Percentiles rank a stretch among this genome's conserved stretches.
Evolutionary conservation across 2,888 invertebrate genomes (phyloP).

Genomic region (Dolichopus griseipennis): DNA sequence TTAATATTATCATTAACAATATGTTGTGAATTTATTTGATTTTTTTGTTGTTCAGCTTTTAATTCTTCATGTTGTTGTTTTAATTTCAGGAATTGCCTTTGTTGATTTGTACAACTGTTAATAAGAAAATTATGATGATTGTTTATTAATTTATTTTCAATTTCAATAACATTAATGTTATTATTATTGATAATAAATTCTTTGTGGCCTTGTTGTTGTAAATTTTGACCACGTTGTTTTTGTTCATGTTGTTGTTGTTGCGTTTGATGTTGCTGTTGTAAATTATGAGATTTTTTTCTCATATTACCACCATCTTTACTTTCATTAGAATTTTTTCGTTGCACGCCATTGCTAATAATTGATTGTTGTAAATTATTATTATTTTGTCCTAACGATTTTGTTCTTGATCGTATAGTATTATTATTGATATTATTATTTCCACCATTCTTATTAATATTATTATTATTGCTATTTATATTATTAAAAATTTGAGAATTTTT

Average conservation of each 20-base stretch:
- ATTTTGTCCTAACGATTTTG: slow-evolving; percentile 19
- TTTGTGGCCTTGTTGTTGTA: slow-evolving; percentile 29
- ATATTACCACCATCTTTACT: slow-evolving; percentile 12
- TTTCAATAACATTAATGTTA: not conserved
- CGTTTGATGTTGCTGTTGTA: slow-evolving; percentile 17
- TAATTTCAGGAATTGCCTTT: slow-evolving; percentile 24
- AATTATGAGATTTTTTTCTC: slow-evolving; percentile 7
- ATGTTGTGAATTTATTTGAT: not conserved
- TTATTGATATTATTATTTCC: slow-evolving; percentile 16
- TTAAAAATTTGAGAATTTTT: slow-evolving; percentile 20
- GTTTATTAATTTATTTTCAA: not conserved
- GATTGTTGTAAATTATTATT: slow-evolving; percentile 22
- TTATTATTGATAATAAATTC: slow-evolving; percentile 18
- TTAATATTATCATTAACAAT: slow-evolving; percentile 23
- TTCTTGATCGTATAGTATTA: slow-evolving; percentile 7
- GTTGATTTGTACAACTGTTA: slow-evolving; percentile 30
- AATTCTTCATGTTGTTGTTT: slow-evolving; percentile 9
- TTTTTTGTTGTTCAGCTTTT: not conserved
- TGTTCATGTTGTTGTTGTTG: slow-evolving; percentile 17
- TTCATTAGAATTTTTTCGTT: slow-evolving; percentile 22
- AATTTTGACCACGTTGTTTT: slow-evolving; percentile 27
- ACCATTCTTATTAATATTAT: slow-evolving; percentile 18
- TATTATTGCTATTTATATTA: slow-evolving; percentile 19
- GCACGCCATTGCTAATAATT: slow-evolving; percentile 19
- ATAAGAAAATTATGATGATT: slow-evolving; percentile 22